These are phyloP conservation scores for Sturnira hondurensis DNA, from an alignment of 2,113 vertebrate species.

Conservation along the genomic window DNA sequence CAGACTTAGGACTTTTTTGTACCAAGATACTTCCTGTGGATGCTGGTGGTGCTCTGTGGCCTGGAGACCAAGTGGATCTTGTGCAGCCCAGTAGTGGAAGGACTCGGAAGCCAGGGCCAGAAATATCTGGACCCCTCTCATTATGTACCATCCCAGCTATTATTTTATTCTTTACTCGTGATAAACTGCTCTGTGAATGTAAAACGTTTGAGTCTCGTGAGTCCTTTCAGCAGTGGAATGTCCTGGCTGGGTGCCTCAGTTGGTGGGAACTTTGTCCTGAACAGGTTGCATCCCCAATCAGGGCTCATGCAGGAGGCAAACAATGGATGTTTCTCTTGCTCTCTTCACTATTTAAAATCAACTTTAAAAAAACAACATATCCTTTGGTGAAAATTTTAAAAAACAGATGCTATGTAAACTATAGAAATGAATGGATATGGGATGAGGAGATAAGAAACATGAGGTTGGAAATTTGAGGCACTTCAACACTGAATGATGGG, in stretches of 20 bases:
- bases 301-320: no score
- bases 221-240: neutral
- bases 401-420: neutral
- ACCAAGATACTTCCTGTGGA: neutral
- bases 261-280: no score
- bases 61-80: neutral
- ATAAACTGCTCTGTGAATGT: neutral
- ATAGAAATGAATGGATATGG: neutral
- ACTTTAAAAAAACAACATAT: no score
- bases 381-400: no score
- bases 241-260: no score
- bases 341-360: no score
- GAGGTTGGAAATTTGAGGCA: neutral
- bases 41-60: neutral
- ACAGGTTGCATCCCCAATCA: no score
- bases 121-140: neutral
- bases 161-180: neutral
- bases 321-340: no score
- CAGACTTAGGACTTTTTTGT: neutral
- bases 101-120: neutral
- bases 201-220: neutral
- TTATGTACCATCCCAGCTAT: neutral
- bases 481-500: neutral
- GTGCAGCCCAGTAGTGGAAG: neutral
- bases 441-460: neutral